A percentile compares a stretch with the other conserved stretches of the same genome.
Conservation (phyloP, 2,888 invertebrate genomes). For the Drosophila mimica region DNA sequence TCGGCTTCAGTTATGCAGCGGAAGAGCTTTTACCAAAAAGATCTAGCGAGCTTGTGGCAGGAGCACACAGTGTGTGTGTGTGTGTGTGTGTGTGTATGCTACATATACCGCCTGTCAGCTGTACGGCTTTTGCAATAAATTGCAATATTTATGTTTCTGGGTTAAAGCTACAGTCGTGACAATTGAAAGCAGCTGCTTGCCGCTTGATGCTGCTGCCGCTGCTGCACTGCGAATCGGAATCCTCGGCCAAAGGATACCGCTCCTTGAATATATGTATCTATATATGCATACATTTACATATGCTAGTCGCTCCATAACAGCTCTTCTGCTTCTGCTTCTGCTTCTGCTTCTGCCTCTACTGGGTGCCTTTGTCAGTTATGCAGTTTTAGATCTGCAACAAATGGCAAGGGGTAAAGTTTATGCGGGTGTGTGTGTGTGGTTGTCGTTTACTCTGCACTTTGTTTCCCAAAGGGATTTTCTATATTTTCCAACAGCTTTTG, state of each 20-base stretch:
- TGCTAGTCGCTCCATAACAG: slow-evolving; percentile 19
- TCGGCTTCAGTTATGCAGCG: neutral
- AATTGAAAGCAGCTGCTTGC: slow-evolving; percentile 49
- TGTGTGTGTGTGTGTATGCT: slow-evolving; percentile 2
- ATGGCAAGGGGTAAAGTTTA: slow-evolving; percentile 8
- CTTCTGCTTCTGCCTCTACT: neutral
- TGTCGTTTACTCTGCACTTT: slow-evolving; percentile 61
- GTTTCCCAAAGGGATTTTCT: slow-evolving; percentile 78
- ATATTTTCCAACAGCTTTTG: slow-evolving; percentile 74
- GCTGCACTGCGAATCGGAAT: slow-evolving; percentile 5
- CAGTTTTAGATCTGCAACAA: slow-evolving; percentile 40
- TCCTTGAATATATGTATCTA: slow-evolving; percentile 10
- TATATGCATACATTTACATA: slow-evolving; percentile 4
- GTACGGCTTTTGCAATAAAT: slow-evolving; percentile 44
- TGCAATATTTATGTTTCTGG: slow-evolving; percentile 78
- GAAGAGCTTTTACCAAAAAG: slow-evolving; percentile 30
- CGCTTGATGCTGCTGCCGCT: slow-evolving; percentile 5
- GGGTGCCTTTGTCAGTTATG: slow-evolving; percentile 52
- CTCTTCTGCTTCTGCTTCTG: slow-evolving; percentile 5
- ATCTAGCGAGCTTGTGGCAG: neutral
- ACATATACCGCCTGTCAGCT: neutral
- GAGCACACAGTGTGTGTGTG: neutral
- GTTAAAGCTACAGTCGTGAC: slow-evolving; percentile 67
- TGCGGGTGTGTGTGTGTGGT: neutral
- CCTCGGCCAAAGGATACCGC: slow-evolving; percentile 29